Base-by-base conservation (phyloP, 2,113 vertebrate genomes). In the Bos javanicus region DNA sequence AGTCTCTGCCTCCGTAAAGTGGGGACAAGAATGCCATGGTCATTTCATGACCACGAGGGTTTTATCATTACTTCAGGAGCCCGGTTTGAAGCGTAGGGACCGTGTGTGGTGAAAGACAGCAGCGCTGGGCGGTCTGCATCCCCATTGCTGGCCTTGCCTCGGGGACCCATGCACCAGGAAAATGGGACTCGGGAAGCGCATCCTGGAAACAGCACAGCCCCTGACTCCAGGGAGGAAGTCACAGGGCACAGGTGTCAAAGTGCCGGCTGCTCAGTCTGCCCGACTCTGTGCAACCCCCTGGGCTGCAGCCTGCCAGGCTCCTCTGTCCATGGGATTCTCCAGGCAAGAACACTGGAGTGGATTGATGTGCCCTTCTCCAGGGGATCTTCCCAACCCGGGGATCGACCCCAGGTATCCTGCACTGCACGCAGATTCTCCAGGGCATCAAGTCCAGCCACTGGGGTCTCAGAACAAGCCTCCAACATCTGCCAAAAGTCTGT, bases 101-200 rank as follows among this genome's bases (percentile, higher is more conserved):
- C 15, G 0, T 0, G 2, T 2, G 26, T 33, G 48, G 74, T 57
- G 2, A 1, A 12, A n/a, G 3, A 19, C 0, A 0, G 48, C 16
- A 10, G 0, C 13, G 21, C 4, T 0, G 7, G 15, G 57, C 25
- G 10, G 5, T 17, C 43, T 0, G 2, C 2, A 26, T 33, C 62
- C n/a, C 33, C 5, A 16, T 5, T 0, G 0, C 46, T 2, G 81
- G n/a, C n/a, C 30, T 39, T 6, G 23, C 16, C 43, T 19, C 14
- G 0, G 87, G 59, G 33, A 46, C 28, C 11, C 21, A 1, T 0
- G 19, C 2, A 11, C 10, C n/a, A 46, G 46, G 56, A 56, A 19
- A 46, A 43, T 1, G 1, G 64, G 33, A n/a, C 39, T 7, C 5
- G 9, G 74, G 71, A 74, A 81, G 59, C 1, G 0, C 0, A 0